Percentiles rank a stretch among this genome's conserved stretches.
These are phyloP conservation scores for Trichomycterus rosablanca DNA, from an alignment of 2,113 vertebrate species.

Conservation along the genomic window DNA sequence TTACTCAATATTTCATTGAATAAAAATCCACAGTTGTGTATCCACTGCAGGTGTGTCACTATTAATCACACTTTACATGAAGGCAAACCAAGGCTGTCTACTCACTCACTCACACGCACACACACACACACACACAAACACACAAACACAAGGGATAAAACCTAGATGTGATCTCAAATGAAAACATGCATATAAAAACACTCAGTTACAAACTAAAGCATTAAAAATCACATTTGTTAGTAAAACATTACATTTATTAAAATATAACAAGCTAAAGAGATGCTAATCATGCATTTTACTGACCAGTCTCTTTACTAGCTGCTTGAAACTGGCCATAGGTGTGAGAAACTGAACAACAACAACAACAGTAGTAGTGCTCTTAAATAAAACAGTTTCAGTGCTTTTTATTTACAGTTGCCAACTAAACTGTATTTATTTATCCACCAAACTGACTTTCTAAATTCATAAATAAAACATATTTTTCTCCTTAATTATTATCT, in stretches of 20 bases:
- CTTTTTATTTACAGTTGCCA: no score
- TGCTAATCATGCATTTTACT: no score
- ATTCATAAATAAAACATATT: no score
- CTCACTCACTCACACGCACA: constrained; percentile 9
- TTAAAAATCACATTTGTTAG: neutral
- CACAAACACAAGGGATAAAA: neutral
- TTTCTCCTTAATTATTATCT: no score
- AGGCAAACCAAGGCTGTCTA: constrained; percentile 53
- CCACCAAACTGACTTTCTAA: no score
- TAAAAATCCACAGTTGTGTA: constrained; percentile 62
- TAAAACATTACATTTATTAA: no score
- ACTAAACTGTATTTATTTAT: no score
- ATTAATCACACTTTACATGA: constrained; percentile 61
- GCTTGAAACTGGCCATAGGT: neutral
- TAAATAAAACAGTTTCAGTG: no score
- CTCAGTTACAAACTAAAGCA: constrained; percentile 6
- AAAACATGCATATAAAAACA: constrained; percentile 51
- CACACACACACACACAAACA: constrained; percentile 13
- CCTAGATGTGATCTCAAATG: constrained; percentile 42
- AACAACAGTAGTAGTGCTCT: no score
- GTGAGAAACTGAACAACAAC: no score
- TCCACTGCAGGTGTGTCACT: constrained; percentile 57
- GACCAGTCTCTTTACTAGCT: neutral
- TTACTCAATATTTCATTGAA: constrained; percentile 75
- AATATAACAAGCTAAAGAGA: no score